Evolutionary conservation across 2,888 invertebrate species (phyloP), one percentile per base, ranked within the genome.

Genomic region (Galerucella calmariensis): DNA sequence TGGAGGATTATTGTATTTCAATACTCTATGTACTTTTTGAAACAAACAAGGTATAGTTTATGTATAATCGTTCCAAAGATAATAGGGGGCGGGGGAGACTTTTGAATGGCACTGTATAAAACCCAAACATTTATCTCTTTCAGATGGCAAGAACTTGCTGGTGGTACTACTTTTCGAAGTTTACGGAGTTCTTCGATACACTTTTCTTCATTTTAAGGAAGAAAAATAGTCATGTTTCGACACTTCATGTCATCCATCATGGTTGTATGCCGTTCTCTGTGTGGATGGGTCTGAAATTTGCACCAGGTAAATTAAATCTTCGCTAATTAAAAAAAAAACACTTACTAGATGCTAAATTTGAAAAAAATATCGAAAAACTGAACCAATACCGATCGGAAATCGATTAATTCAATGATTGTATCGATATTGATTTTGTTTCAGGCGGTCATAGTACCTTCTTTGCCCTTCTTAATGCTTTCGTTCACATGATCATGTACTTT

Each of bases 381-480:
- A 27, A 27, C 27, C 27, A 27, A 27, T 27, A 27, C 27, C 27
- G 27, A 27, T 27, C 27, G 27, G 27, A 27, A 27, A 27, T 35
- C 35, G 35, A 35, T 35, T 35, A 8, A 35, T 35, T 35, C 35
- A 35, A 35, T 35, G 35, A 35, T 35, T 35, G 35, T 35, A 35
- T 35, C 35, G 35, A 35, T 35, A 35, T 41, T 59, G 14, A 61
- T 59, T 20, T 56, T 56, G 16, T 56, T 87, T 16, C 88, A 95
- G 97, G 97, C 88, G 97, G 98, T 61, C 97, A 98, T 90, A 97
- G 97, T 87, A 97, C 98, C 75, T 98, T 98, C 90, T 98, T 98
- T 88, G 95, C 97, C 51, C 90, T 97, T 82, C 90, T 97, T 82
- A 98, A 98, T 88, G 94, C 97, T 2, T 97, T 97, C 86, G 97